Evolutionary conservation across 1,140 invertebrate genomes (phyloP).

Genomic region (Camponotus vicinus): DNA sequence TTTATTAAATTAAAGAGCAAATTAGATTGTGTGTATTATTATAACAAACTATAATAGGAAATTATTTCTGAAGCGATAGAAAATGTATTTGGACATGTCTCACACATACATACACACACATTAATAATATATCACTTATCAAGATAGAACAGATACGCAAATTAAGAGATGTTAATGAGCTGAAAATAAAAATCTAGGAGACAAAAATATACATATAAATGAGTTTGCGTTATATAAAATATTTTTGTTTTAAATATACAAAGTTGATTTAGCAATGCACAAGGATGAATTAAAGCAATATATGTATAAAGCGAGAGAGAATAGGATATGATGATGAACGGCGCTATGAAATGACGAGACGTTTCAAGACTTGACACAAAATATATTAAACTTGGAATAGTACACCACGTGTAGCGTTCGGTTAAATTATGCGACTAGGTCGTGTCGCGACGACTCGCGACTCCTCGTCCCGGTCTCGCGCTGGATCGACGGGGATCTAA

Average conservation of each 20-base stretch:
- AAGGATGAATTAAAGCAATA: background rate
- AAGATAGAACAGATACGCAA: background rate
- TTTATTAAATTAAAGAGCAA: background rate
- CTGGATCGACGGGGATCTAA: slow-evolving; percentile 12
- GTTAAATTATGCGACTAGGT: slow-evolving; percentile 75
- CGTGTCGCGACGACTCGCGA: slow-evolving; percentile 59
- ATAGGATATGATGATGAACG: background rate
- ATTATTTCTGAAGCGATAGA: background rate
- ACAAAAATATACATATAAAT: background rate
- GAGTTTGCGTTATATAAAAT: background rate
- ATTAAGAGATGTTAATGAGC: background rate
- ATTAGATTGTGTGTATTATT: background rate
- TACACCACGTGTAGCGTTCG: slow-evolving; percentile 79
- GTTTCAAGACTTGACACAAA: slow-evolving; percentile 83
- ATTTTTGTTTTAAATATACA: background rate
- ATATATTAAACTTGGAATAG: slow-evolving; percentile 84
- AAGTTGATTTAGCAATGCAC: background rate
- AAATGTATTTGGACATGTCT: background rate
- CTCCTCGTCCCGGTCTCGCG: slow-evolving; percentile 33
- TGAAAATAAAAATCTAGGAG: background rate
- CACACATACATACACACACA: too few species aligned
- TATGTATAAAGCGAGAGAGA: too few species aligned
- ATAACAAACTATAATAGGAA: background rate
- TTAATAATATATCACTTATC: background rate
- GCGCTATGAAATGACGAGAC: slow-evolving; percentile 60